These are phyloP conservation scores for Piaya cayana DNA, from an alignment of 2,113 vertebrate genomes.

Conservation along the genomic window DNA sequence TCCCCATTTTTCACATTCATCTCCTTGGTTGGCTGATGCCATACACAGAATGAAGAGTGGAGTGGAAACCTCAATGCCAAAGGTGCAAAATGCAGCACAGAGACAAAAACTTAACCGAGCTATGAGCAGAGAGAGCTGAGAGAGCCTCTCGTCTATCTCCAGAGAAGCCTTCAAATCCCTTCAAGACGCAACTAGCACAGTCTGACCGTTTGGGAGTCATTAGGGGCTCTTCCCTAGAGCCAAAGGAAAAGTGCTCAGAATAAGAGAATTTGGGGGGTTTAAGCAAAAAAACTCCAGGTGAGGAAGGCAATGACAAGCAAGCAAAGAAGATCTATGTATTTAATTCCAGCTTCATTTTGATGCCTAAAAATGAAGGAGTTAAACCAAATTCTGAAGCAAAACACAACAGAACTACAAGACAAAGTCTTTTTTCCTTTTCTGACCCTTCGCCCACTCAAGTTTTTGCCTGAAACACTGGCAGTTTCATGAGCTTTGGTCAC, in stretches of 20 bases:
- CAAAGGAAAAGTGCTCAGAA: not conserved
- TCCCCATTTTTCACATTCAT: not conserved
- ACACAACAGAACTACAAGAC: not conserved
- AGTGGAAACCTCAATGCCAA: not conserved
- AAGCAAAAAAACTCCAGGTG: not conserved
- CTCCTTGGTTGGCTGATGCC: not conserved
- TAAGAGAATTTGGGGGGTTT: not conserved
- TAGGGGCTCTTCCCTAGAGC: not conserved
- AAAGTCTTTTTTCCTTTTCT: not conserved
- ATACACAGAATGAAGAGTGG: rapidly evolving
- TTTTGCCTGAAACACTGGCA: not conserved
- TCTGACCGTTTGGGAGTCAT: rapidly evolving
- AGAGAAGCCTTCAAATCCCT: not conserved
- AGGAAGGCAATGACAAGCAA: not conserved
- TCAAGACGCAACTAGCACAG: not conserved
- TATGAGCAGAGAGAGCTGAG: rapidly evolving
- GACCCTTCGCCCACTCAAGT: not conserved
- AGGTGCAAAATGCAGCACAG: not conserved
- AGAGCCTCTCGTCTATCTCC: not conserved
- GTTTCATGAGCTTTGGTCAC: not conserved
- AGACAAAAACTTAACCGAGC: not conserved
- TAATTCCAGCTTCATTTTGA: not conserved
- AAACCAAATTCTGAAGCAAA: not conserved
- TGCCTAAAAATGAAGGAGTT: not conserved
- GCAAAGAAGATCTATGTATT: not conserved